These are phyloP conservation scores for Sialis fuliginosa DNA, from an alignment of 2,888 invertebrate species.

Conservation along the genomic window DNA sequence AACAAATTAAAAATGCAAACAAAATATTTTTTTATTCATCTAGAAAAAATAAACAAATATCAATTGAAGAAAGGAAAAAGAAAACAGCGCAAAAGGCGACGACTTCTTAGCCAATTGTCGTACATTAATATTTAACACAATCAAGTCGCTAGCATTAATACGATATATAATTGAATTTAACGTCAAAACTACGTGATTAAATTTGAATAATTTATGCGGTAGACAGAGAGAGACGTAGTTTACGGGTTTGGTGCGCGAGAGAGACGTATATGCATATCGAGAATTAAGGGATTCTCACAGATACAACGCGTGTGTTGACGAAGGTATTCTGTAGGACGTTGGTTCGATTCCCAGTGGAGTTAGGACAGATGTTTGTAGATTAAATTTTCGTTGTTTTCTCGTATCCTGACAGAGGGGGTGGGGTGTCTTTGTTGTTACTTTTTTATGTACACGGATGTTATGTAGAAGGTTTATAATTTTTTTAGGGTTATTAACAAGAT, in stretches of 20 bases:
- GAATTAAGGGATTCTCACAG: neutral
- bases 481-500: too few relatives aligned
- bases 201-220: conserved; percentile 3
- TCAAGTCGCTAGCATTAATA: conserved; percentile 3
- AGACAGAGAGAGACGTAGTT: conserved; percentile 1
- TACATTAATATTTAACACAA: conserved; percentile 6
- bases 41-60: neutral
- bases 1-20: neutral
- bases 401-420: too few relatives aligned
- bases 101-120: neutral
- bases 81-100: neutral
- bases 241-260: neutral
- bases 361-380: neutral
- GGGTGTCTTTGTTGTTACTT: too few relatives aligned
- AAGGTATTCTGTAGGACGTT: too few relatives aligned
- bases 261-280: neutral
- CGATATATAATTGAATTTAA: conserved; percentile 5
- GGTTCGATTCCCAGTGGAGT: neutral
- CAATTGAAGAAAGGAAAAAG: conserved; percentile 1
- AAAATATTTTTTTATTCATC: neutral
- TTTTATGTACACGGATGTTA: too few relatives aligned
- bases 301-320: too few relatives aligned
- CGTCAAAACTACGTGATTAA: conserved; percentile 4
- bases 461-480: too few relatives aligned
- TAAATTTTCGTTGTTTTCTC: neutral